Conservation (phyloP, 2,888 invertebrate genomes). For the Copidosoma aretas region DNA sequence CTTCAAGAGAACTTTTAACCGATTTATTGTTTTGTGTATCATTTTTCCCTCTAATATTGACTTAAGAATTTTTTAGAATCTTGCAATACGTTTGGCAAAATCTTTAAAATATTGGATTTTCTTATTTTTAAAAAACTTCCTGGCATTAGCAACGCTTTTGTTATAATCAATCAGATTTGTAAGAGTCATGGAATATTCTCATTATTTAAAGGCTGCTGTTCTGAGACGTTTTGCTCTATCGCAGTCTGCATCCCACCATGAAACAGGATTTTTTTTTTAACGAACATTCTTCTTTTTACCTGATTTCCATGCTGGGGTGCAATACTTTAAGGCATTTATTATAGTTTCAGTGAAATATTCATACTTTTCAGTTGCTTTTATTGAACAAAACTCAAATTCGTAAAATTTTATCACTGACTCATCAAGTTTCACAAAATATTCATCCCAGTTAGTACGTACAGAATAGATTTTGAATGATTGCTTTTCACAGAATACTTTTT, state of each 20-base stretch:
- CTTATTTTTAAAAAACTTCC: constrained; percentile 33
- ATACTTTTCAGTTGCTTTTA: constrained; percentile 25
- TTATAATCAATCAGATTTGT: constrained; percentile 30
- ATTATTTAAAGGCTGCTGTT: constrained; percentile 35
- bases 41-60: constrained; percentile 26
- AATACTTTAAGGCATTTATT: constrained; percentile 5
- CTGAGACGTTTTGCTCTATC: constrained; percentile 31
- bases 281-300: constrained; percentile 15
- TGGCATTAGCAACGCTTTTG: constrained; percentile 11
- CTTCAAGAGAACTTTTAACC: too few relatives aligned
- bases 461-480: constrained; percentile 12
- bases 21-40: neutral
- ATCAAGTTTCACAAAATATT: too few relatives aligned
- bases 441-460: constrained; percentile 13
- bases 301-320: too few relatives aligned
- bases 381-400: neutral
- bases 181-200: constrained; percentile 22
- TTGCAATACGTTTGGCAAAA: constrained; percentile 31
- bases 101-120: constrained; percentile 19
- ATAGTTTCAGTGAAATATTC: constrained; percentile 21
- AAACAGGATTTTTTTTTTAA: constrained; percentile 31
- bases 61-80: constrained; percentile 27
- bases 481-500: constrained; percentile 14
- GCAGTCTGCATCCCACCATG: constrained; percentile 42
- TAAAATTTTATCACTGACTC: neutral